These are phyloP conservation scores for Hemiprocne comata DNA, from an alignment of 2,113 vertebrate species.

Conservation along the genomic window DNA sequence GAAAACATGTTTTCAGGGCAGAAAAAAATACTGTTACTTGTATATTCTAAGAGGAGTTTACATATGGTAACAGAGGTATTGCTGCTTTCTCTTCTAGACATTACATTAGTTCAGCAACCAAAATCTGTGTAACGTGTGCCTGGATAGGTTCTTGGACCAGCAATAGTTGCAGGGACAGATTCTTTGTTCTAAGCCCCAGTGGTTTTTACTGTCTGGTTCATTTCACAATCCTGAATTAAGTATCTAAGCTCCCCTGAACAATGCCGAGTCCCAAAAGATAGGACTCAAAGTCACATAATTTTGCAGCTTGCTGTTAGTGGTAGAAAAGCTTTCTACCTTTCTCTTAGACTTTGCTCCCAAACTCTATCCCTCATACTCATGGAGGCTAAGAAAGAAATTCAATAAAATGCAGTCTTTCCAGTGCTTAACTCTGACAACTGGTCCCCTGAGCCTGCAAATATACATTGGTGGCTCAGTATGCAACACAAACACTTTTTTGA, in stretches of 20 bases:
- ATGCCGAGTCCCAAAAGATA: background rate
- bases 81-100: background rate
- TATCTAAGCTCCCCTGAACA: background rate
- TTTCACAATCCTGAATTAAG: background rate
- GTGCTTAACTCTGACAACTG: background rate
- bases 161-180: background rate
- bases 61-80: background rate
- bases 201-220: background rate
- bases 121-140: background rate
- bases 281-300: background rate
- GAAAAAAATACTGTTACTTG: background rate
- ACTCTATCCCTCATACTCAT: background rate
- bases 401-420: background rate
- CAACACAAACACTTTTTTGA: background rate
- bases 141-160: background rate
- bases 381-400: background rate
- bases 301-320: background rate
- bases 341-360: background rate
- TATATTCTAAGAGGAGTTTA: background rate
- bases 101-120: background rate
- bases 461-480: background rate
- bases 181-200: background rate
- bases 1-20: background rate
- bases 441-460: fast-evolving
- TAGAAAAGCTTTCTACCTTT: background rate